phyloP scores from a whole-genome alignment of 2,888 invertebrate species.

The Tethea ocularis region DNA sequence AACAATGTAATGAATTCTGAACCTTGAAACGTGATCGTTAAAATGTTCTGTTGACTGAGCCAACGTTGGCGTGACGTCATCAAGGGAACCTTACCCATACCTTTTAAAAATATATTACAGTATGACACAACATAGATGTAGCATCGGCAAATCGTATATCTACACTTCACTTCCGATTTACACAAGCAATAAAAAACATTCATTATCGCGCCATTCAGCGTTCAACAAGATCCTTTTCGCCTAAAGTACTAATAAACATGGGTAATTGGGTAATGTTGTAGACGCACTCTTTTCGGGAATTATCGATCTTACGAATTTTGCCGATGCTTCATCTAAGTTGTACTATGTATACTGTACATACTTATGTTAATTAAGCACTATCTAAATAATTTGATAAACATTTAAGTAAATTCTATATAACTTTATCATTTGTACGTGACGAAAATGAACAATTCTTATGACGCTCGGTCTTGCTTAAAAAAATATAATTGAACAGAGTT shows the following conservation, averaged over 20 bases:
- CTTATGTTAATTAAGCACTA: not conserved
- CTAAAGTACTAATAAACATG: too few relatives aligned
- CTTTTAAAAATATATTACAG: too few relatives aligned
- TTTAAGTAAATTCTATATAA: not conserved
- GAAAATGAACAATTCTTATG: not conserved
- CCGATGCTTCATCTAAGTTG: too few relatives aligned
- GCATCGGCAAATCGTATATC: too few relatives aligned
- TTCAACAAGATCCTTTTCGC: too few relatives aligned
- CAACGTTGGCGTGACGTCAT: not conserved
- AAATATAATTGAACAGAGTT: not conserved
- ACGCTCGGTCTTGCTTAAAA: not conserved
- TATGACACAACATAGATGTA: too few relatives aligned
- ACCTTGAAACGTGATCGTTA: not conserved
- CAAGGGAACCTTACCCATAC: not conserved
- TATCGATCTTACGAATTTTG: too few relatives aligned
- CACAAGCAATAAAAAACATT: too few relatives aligned
- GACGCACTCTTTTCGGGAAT: too few relatives aligned
- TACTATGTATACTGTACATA: not conserved
- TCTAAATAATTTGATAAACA: not conserved
- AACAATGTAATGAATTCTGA: not conserved
- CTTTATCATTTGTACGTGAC: not conserved
- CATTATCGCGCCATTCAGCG: too few relatives aligned
- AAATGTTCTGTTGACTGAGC: not conserved
- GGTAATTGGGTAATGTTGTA: too few relatives aligned
- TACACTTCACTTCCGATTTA: too few relatives aligned